A percentile compares a stretch with the other conserved stretches of the same genome.
Conservation (phyloP, 2,797 vertebrate species). For the Anas capensis region DNA sequence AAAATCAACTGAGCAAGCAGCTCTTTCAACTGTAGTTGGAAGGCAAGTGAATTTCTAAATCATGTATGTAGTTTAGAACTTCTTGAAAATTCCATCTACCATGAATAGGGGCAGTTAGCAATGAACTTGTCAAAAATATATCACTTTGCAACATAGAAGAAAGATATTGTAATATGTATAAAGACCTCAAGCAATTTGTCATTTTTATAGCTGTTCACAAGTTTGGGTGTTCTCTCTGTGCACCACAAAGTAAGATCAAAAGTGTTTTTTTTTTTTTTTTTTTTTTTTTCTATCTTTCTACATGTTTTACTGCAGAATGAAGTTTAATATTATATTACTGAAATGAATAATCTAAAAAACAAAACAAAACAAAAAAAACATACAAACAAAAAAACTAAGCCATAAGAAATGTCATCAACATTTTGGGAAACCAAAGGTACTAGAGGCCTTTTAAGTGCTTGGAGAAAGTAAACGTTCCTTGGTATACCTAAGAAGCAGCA, state of each 20-base stretch:
- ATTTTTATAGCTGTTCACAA: neutral
- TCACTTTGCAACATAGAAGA: neutral
- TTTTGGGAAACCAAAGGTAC: neutral
- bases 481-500: neutral
- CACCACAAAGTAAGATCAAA: neutral
- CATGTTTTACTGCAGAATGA: neutral
- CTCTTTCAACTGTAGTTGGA: neutral
- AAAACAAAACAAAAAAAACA: too few relatives aligned
- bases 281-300: neutral
- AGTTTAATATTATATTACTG: neutral
- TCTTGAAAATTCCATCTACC: neutral
- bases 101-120: neutral
- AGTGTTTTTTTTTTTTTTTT: neutral
- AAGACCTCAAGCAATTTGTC: neutral
- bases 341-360: neutral
- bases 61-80: neutral
- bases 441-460: neutral
- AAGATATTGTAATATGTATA: neutral
- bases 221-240: neutral
- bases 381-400: neutral
- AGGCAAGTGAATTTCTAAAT: slow-evolving; percentile 3
- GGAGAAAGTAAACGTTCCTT: neutral
- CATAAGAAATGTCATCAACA: neutral
- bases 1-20: neutral
- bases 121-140: neutral